Conservation (phyloP, 1,140 invertebrate species). For the Monomorium pharaonis region DNA sequence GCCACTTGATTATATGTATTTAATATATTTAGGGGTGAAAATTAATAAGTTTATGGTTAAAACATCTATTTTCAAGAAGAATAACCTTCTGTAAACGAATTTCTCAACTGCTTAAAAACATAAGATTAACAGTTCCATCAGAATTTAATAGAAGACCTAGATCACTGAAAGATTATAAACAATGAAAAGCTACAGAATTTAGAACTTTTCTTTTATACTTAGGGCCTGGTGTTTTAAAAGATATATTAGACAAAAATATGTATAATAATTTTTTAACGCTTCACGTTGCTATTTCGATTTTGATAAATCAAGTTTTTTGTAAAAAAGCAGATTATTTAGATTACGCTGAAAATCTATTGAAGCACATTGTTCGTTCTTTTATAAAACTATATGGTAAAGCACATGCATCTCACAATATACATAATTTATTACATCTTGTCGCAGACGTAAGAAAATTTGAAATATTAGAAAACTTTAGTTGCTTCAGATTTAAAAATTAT, state of each 20-base stretch:
- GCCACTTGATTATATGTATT: constrained; percentile 76
- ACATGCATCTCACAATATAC: constrained; percentile 47
- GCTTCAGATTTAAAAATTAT: constrained; percentile 61
- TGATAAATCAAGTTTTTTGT: background rate
- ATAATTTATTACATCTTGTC: too few species aligned
- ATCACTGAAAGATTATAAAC: constrained; percentile 13
- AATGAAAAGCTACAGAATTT: constrained; percentile 10
- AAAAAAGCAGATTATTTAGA: background rate
- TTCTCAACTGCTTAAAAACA: background rate
- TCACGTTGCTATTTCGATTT: constrained; percentile 9
- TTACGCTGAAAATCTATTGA: background rate
- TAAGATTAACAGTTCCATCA: background rate
- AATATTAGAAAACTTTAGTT: constrained; percentile 49
- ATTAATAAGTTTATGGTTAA: constrained; percentile 26
- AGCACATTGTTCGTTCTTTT: background rate
- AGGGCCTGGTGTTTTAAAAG: constrained; percentile 9
- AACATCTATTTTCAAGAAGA: constrained; percentile 15
- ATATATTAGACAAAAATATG: background rate
- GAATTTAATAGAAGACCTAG: constrained; percentile 23
- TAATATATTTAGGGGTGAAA: constrained; percentile 55
- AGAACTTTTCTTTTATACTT: constrained; percentile 15
- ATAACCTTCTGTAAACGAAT: background rate
- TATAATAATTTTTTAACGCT: constrained; percentile 12
- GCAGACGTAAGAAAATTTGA: constrained; percentile 58
- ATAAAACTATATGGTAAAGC: background rate